Percentiles rank a stretch among this genome's conserved stretches.
phyloP scores from a whole-genome alignment of 2,888 invertebrate genomes.

The Strigamia transsilvanica region DNA sequence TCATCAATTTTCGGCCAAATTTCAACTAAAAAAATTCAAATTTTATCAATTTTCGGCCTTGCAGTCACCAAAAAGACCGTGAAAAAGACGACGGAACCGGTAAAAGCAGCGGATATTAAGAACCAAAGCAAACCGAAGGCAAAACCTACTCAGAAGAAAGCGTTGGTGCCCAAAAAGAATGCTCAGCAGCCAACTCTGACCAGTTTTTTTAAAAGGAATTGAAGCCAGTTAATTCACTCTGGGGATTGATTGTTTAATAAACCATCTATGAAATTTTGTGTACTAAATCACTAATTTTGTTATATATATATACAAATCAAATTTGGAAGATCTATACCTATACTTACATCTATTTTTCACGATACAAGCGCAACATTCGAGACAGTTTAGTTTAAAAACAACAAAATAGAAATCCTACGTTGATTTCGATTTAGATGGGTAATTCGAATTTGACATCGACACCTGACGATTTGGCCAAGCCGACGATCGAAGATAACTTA shows the following conservation, averaged over 20 bases:
- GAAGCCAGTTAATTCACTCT: background rate
- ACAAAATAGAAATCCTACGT: background rate
- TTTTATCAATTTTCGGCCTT: background rate
- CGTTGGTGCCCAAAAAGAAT: background rate
- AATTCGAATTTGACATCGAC: conserved; percentile 85
- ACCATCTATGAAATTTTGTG: background rate
- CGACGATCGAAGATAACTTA: conserved; percentile 79
- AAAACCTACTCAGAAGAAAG: background rate
- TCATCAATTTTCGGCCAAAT: too few relatives aligned
- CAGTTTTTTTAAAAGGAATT: background rate
- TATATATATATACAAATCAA: conserved; percentile 33
- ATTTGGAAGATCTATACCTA: background rate
- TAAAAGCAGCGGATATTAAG: background rate
- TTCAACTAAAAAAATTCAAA: too few relatives aligned
- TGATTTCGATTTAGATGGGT: conserved; percentile 69
- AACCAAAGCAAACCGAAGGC: background rate
- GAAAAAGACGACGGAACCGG: background rate
- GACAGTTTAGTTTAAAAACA: background rate
- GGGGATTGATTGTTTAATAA: conserved; percentile 10
- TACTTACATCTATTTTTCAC: conserved; percentile 11
- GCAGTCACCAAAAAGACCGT: background rate
- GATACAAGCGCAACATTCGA: background rate
- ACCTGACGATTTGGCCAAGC: conserved; percentile 78
- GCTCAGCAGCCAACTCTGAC: background rate
- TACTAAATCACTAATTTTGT: background rate